These are phyloP conservation scores for Paguma larvata DNA, from an alignment of 2,797 vertebrate species.

Conservation along the genomic window DNA sequence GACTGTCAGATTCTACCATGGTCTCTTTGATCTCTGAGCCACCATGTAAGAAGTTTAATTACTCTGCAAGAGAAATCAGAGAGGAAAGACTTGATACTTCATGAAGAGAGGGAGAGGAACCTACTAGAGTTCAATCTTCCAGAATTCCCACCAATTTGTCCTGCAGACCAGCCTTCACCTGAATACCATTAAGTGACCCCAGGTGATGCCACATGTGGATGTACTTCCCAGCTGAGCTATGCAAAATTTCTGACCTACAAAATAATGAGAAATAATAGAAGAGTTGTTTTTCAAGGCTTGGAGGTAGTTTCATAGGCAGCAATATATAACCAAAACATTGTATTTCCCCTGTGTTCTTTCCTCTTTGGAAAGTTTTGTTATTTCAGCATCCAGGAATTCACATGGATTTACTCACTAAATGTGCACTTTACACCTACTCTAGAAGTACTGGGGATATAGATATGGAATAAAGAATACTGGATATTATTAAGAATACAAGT, in stretches of 20 bases:
- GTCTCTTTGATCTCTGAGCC: neutral
- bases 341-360: neutral
- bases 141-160: neutral
- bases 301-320: neutral
- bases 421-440: neutral
- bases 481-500: neutral
- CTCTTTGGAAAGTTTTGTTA: slow-evolving; percentile 18
- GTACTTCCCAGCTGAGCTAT: neutral
- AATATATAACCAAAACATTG: neutral
- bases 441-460: neutral
- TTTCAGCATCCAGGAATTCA: slow-evolving; percentile 4
- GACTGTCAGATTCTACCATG: neutral
- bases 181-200: neutral
- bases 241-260: neutral
- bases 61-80: neutral
- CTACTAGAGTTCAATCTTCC: neutral
- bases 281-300: neutral
- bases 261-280: neutral
- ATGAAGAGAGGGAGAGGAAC: neutral
- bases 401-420: neutral
- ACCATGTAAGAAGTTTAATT: neutral
- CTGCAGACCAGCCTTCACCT: neutral
- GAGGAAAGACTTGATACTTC: neutral
- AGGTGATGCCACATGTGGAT: neutral
- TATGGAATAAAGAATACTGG: neutral